Evolutionary conservation across 2,888 invertebrate genomes (phyloP), one percentile per base, ranked within the genome.

Genomic region (Steinernema hermaphroditum): DNA sequence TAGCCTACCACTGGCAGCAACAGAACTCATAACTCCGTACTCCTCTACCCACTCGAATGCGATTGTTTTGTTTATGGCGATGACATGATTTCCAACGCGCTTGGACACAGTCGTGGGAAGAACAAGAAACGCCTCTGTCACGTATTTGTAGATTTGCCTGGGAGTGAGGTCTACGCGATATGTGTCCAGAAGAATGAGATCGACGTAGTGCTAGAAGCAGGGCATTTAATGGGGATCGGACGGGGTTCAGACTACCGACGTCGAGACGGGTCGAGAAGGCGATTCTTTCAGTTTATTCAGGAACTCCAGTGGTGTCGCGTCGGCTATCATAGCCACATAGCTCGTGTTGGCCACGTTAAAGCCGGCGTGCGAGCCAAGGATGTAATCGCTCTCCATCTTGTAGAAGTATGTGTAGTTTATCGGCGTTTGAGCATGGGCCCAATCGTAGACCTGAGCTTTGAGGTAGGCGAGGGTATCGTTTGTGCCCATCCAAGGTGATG

Each of bases 401-500:
- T 54, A 54, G 24, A 54, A 54, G 22, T 27, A 8, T 1, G 2
- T 27, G 24, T 22, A 2, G 14, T 54, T 27, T 14, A 54, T 2
- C 6, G 19, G 8, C 8, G 12, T 12, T 19, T 22, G 6, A 22
- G 12, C 27, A 54, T 27, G 14, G 6, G 54, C 54, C 22, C 27
- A 54, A 6, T 14, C 12, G 9, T 27, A 22, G 2, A 54, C 27
- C 27, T 54, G 54, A 24, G 2, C 9, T 27, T 54, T 14, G 9
- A 54, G 54, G 27, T 54, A 54, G 27, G 19, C 22, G 6, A 54
- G 54, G 2, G 54, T 54, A 22, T 54, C 27, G 24, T 54, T 54
- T 12, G 12, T 16, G 54, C 54, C 54, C 54, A 54, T 54, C 54
- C 54, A 54, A 1, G 54, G 54, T 16, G 54, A 54, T 12, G 54